Conservation (phyloP, 2,888 invertebrate genomes). For the Lasioglossum leucozonium region DNA sequence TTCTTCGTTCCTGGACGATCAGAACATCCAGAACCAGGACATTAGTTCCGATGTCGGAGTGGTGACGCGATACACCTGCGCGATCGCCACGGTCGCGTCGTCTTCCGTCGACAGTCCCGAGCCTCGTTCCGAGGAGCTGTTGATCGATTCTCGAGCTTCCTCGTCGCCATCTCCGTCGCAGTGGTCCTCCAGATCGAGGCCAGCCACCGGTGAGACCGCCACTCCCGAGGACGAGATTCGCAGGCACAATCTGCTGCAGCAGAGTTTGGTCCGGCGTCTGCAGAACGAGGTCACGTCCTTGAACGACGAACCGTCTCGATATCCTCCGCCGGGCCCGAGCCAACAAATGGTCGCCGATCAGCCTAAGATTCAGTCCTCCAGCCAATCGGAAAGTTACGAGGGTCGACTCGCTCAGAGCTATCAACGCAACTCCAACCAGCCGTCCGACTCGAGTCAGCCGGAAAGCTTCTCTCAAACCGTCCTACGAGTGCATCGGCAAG, state of each 20-base stretch:
- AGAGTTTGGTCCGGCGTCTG: conserved; percentile 71
- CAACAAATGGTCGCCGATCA: conserved; percentile 13
- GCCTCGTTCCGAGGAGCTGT: conserved; percentile 44
- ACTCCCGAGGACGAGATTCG: conserved; percentile 75
- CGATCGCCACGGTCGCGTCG: conserved; percentile 80
- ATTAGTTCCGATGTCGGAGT: conserved; percentile 79
- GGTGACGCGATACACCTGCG: conserved; percentile 81
- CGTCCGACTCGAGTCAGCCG: not conserved
- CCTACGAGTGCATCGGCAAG: not conserved
- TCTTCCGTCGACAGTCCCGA: conserved; percentile 59
- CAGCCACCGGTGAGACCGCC: conserved; percentile 37
- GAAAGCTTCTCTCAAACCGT: not conserved
- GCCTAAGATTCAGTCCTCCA: not conserved
- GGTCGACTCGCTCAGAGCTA: not conserved
- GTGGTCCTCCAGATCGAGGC: conserved; percentile 44
- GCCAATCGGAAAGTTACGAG: conserved; percentile 10
- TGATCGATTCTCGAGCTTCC: conserved; percentile 34
- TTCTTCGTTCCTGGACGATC: conserved; percentile 65
- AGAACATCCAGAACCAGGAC: conserved; percentile 81
- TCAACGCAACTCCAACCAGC: not conserved
- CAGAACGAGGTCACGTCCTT: conserved; percentile 64
- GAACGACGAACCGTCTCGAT: conserved; percentile 37
- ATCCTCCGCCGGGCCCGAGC: not conserved
- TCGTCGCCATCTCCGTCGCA: conserved; percentile 60
- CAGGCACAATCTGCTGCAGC: conserved; percentile 81